Evolutionary conservation across 2,797 vertebrate species (phyloP).

Genomic region (Enteromius thamalakanensis): DNA sequence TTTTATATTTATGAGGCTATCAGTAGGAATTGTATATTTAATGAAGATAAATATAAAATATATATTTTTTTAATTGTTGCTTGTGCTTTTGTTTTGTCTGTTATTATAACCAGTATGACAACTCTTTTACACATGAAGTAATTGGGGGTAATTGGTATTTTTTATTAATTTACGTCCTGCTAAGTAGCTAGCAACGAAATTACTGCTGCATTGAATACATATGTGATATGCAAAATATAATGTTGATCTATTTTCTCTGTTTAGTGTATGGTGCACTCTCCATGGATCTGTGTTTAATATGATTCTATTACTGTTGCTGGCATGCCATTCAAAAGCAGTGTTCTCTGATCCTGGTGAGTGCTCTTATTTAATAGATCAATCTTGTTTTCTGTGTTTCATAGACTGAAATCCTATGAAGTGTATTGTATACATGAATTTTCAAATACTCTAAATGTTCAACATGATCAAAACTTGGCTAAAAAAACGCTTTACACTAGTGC

Average conservation of each 20-base stretch:
- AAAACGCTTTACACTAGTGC: neutral
- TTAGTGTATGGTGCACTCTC: constrained; percentile 80
- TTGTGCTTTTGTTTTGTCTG: neutral
- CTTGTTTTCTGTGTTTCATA: neutral
- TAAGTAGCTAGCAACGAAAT: neutral
- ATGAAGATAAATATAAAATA: too few relatives aligned
- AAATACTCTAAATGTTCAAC: neutral
- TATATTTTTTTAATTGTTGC: too few relatives aligned
- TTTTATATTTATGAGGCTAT: neutral
- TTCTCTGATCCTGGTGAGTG: constrained; percentile 83
- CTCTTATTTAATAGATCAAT: neutral
- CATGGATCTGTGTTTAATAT: constrained; percentile 81
- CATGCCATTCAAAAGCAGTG: constrained; percentile 82
- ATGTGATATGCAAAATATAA: neutral
- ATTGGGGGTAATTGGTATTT: neutral
- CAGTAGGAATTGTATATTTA: neutral
- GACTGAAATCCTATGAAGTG: neutral
- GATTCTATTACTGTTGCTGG: constrained; percentile 79
- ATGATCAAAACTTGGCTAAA: neutral
- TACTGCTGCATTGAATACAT: neutral
- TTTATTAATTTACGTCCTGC: neutral
- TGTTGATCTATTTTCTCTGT: neutral
- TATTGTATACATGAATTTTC: neutral
- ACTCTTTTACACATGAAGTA: neutral
- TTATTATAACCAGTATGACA: neutral